Conservation (phyloP, 2,113 vertebrate genomes). For the Amphiprion percula region DNA sequence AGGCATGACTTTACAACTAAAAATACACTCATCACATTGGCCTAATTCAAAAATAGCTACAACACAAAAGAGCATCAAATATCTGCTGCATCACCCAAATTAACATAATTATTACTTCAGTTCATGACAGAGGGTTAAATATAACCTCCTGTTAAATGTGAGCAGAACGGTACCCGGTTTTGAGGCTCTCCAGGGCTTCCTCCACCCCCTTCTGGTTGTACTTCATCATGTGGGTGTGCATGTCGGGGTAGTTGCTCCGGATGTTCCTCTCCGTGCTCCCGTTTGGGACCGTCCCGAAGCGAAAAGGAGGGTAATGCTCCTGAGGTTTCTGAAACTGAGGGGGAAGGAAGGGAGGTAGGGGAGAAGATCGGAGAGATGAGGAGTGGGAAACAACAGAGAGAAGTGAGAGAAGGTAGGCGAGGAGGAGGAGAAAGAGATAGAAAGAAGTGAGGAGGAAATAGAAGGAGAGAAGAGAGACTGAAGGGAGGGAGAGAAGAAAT, state of each 20-base stretch:
- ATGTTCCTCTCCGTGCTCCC: slow-evolving; percentile 99
- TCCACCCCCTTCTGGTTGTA: slow-evolving; percentile 99
- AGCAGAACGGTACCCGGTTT: slow-evolving; percentile 88
- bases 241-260: slow-evolving; percentile 98
- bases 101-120: neutral
- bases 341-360: neutral
- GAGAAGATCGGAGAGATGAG: slow-evolving; percentile 34
- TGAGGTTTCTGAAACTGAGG: slow-evolving; percentile 95
- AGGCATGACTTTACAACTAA: slow-evolving; percentile 55
- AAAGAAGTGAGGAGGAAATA: neutral
- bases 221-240: slow-evolving; percentile 98
- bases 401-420: slow-evolving; percentile 3
- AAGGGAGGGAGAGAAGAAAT: too few relatives aligned
- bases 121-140: slow-evolving; percentile 31
- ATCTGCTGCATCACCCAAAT: slow-evolving; percentile 17
- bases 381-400: slow-evolving; percentile 1
- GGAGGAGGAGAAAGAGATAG: neutral
- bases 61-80: slow-evolving; percentile 53
- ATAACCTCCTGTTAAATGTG: slow-evolving; percentile 1
- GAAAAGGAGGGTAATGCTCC: slow-evolving; percentile 97
- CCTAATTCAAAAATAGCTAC: slow-evolving; percentile 50
- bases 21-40: slow-evolving; percentile 62
- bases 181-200: slow-evolving; percentile 95
- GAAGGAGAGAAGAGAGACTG: neutral
- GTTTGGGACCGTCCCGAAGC: slow-evolving; percentile 97